phyloP scores from a whole-genome alignment of 2,888 invertebrate species.

The Rutpela maculata region DNA sequence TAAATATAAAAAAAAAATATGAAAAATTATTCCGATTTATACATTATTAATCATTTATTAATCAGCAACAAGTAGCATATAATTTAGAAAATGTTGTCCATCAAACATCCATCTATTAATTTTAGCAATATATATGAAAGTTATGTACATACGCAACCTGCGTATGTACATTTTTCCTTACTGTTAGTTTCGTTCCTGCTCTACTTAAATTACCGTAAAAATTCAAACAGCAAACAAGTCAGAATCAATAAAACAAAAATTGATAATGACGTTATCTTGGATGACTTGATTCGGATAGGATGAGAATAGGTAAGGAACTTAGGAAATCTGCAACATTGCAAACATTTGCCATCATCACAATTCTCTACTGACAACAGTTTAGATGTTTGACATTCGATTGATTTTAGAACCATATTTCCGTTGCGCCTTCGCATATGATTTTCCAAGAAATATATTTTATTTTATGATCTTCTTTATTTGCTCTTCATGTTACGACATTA shows the following conservation, averaged over 20 bases:
- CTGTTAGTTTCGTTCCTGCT: background rate
- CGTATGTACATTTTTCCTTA: background rate
- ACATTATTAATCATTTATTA: no score
- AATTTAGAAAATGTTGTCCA: no score
- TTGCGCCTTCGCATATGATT: conserved; percentile 59
- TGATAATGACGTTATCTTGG: conserved; percentile 47
- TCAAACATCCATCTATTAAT: no score
- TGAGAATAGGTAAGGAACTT: conserved; percentile 56
- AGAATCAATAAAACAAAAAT: conserved; percentile 42
- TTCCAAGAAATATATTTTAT: conserved; percentile 45
- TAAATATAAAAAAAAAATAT: no score
- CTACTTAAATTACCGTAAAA: conserved; percentile 27
- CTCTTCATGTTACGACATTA: conserved; percentile 22
- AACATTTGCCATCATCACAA: conserved; percentile 68
- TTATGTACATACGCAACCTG: no score
- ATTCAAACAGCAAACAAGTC: conserved; percentile 36
- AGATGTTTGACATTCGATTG: conserved; percentile 65
- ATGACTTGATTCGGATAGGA: conserved; percentile 46
- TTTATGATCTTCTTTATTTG: conserved; percentile 44
- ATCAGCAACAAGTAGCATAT: no score
- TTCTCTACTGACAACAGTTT: conserved; percentile 68
- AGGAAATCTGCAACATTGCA: conserved; percentile 63
- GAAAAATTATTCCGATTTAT: no score
- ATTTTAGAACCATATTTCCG: conserved; percentile 59
- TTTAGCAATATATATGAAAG: no score